Evolutionary conservation across 2,113 vertebrate genomes (phyloP).

Genomic region (Glaucidium brasilianum): DNA sequence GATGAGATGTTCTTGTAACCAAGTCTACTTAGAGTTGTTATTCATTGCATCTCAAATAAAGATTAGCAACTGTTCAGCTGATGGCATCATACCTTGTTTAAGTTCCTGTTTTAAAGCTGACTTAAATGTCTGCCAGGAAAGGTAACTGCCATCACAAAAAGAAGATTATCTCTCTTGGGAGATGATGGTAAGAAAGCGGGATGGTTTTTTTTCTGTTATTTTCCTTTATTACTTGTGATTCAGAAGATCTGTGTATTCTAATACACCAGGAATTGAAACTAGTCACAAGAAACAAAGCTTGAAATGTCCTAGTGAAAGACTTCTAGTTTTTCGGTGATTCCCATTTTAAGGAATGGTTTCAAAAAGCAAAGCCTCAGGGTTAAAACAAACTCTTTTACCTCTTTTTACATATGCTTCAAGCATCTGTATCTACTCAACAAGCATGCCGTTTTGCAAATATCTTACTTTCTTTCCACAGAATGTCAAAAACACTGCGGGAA

Average conservation of each 20-base stretch:
- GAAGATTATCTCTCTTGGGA: neutral
- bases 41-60: neutral
- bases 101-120: neutral
- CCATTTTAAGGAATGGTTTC: neutral
- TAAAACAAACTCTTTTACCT: neutral
- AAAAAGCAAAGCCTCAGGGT: neutral
- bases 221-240: neutral
- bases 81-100: neutral
- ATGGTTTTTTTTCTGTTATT: neutral
- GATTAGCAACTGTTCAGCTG: neutral
- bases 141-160: neutral
- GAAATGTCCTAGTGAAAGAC: neutral
- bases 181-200: neutral
- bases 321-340: neutral
- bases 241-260: neutral
- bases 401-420: neutral
- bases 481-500: neutral
- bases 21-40: neutral
- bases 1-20: neutral
- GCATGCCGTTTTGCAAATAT: neutral
- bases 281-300: neutral
- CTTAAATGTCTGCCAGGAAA: neutral
- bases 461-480: slow-evolving; percentile 6
- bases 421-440: neutral
- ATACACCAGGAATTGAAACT: neutral